Evolutionary conservation across 2,797 vertebrate genomes (phyloP).

Genomic region (Diglossa cyanea): DNA sequence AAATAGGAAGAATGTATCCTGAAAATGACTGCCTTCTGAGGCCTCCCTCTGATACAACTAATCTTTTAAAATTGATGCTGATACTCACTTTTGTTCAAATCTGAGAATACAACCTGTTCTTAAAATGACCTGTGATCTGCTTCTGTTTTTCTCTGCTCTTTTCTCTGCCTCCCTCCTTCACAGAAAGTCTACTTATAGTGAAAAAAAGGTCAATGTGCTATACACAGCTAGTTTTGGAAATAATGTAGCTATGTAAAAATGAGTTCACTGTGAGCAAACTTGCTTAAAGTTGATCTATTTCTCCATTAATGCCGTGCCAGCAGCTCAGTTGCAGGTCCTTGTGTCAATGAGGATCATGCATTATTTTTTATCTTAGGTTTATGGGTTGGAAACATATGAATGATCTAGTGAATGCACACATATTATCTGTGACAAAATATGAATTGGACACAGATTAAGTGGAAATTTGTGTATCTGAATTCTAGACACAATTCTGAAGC

Average conservation of each 20-base stretch:
- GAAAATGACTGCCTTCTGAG: conserved; percentile 18
- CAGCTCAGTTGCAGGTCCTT: neutral
- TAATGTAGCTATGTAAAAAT: neutral
- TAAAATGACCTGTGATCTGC: neutral
- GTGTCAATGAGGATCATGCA: neutral
- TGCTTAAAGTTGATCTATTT: neutral
- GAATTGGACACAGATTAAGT: neutral
- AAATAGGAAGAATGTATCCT: neutral
- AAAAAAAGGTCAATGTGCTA: neutral
- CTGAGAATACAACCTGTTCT: neutral
- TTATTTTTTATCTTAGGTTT: neutral
- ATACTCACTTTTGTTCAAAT: neutral
- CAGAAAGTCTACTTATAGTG: neutral
- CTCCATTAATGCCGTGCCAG: neutral
- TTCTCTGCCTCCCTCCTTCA: neutral
- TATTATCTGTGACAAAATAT: neutral
- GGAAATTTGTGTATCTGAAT: neutral
- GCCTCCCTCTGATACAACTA: conserved; percentile 3
- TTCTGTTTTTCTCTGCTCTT: neutral
- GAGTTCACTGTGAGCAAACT: neutral
- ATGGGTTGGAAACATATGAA: neutral
- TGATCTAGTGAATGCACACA: neutral
- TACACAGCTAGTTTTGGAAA: neutral
- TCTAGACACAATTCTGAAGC: neutral
- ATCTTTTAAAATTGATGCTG: conserved; percentile 39